phyloP scores from a whole-genome alignment of 2,888 invertebrate genomes.

The Ommatoiulus sabulosus region DNA sequence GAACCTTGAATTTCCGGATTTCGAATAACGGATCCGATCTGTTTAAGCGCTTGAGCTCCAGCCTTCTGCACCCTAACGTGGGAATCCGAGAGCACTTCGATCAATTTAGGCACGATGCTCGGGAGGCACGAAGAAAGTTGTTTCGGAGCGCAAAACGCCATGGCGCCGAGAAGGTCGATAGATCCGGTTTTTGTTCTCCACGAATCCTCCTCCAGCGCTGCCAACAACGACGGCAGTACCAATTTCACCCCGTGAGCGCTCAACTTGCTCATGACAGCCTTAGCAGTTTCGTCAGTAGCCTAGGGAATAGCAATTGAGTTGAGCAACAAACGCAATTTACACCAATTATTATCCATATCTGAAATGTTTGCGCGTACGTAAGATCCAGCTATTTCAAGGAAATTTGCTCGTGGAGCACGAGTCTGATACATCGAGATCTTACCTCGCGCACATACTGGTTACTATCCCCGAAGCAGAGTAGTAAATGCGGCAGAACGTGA shows the following conservation, averaged over 20 bases:
- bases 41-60: conserved; percentile 93
- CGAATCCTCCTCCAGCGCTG: conserved; percentile 95
- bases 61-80: conserved; percentile 97
- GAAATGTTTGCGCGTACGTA: neutral
- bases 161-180: conserved; percentile 94
- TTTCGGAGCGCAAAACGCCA: conserved; percentile 99
- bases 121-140: conserved; percentile 98
- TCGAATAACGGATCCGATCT: conserved; percentile 96
- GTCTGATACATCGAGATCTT: too few relatives aligned
- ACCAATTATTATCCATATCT: too few relatives aligned
- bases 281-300: conserved; percentile 96
- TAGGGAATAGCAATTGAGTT: conserved; percentile 60
- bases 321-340: too few relatives aligned
- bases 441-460: conserved; percentile 90
- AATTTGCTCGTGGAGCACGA: too few relatives aligned
- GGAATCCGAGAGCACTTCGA: conserved; percentile 86
- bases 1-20: conserved; percentile 96
- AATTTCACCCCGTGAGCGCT: conserved; percentile 98
- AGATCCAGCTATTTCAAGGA: too few relatives aligned
- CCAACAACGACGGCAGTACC: conserved; percentile 91
- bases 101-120: conserved; percentile 94
- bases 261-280: conserved; percentile 90
- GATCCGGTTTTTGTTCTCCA: conserved; percentile 98
- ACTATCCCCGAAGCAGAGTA: conserved; percentile 95
- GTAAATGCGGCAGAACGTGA: conserved; percentile 92